Base-by-base conservation (phyloP, 1,140 invertebrate species). In the Drosophila melanica region DNA sequence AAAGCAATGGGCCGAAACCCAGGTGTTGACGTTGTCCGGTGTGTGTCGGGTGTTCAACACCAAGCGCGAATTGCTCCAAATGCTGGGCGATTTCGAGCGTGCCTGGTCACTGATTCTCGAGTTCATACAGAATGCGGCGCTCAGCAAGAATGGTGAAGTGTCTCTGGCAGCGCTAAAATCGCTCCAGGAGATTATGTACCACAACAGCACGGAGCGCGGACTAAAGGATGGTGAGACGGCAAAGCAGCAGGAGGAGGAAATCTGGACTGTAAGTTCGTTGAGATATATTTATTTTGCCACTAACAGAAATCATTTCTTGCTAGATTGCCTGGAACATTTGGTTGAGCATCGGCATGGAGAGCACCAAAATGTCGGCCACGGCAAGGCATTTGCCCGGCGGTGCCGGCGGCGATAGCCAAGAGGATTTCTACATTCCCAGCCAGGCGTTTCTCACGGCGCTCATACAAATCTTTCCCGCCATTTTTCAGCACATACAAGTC, bases 1-100 rank as follows among this genome's bases (percentile, higher is more conserved):
- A 90, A 99, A 99, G 90, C 99, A 99, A 91, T 99, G 99, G 99
- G 98, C 98, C 7, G 99, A 99, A 93, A 99, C 99, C 5, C 97
- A 98, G 93, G 94, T 95, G 20, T 77, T 95, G 41, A 94, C 94
- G 0, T 75, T 95, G 0, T 95, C 94, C 0, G 94, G 94, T 0
- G 94, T 95, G 41, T 94, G 94, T 5, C 92, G 94, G 10, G 94
- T 97, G 10, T 99, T 99, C 92, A 98, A 98, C 90, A 97, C 97
- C 0, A 98, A 99, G 92, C 94, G 97, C 69, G 95, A 96, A 77
- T 93, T 98, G 48, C 93, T 99, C 6, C 95, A 96, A 89, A 95
- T 95, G 48, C 93, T 98, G 16, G 97, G 97, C 0, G 98, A 99
- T 93, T 99, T 98, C 93, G 95, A 96, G 39, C 93, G 97, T 55